These are phyloP conservation scores for Tokudaia tokunoshimensis DNA, from an alignment of 2,797 vertebrate genomes.

Conservation along the genomic window DNA sequence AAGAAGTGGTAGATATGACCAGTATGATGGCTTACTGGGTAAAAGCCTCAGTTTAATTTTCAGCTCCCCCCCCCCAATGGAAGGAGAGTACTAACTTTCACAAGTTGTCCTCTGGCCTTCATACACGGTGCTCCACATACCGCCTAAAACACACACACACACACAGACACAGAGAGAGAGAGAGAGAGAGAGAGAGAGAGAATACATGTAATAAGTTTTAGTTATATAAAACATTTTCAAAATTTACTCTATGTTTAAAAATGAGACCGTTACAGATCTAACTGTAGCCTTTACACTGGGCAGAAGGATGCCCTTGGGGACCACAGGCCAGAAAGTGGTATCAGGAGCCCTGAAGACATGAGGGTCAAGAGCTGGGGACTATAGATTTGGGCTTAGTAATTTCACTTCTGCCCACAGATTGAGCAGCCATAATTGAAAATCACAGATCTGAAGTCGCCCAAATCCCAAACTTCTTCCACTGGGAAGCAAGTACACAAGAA, in stretches of 20 bases:
- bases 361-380: background rate
- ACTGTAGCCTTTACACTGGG: no score
- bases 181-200: no score
- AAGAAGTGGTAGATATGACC: background rate
- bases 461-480: background rate
- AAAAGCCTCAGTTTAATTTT: background rate
- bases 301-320: fast-evolving
- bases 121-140: background rate
- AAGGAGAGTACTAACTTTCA: background rate
- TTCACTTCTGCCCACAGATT: background rate
- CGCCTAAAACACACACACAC: background rate
- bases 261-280: background rate
- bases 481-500: background rate
- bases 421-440: background rate
- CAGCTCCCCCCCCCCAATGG: background rate
- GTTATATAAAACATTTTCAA: background rate
- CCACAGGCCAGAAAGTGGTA: background rate
- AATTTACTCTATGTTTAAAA: background rate
- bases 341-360: background rate
- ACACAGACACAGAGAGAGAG: no score
- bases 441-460: background rate
- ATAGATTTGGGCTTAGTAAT: background rate
- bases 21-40: no score
- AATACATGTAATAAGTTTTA: background rate
- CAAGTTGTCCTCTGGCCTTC: background rate